Base-by-base conservation (phyloP, 2,113 vertebrate genomes). In the Heterochromis multidens region DNA sequence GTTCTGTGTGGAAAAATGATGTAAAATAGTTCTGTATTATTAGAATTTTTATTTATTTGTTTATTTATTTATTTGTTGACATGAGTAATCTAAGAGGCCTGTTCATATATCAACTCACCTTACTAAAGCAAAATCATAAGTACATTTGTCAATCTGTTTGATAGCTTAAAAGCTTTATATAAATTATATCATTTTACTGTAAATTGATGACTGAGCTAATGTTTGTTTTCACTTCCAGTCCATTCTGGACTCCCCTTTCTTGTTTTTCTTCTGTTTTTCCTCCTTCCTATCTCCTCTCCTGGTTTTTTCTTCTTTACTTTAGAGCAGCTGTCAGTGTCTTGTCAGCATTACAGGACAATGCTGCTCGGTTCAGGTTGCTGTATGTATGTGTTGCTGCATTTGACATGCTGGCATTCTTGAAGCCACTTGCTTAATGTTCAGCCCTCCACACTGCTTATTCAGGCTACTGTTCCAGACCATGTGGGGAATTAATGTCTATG, bases 401-500 rank as follows among this genome's bases (percentile, higher is more conserved):
- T 85, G 84, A 93, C 91, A 87, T 12, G 54, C 77, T 93, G 87
- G 91, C 92, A 93, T 93, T 92, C 85, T 79, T 87, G 87, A 27
- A 49, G 81, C 83, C 79, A 61, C 72, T 81, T 87, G 80, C 83
- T 81, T 72, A 90, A 94, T 16, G 19, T 90, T 93, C 78, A 79
- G 78, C 86, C 90, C 91, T 88, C 84, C 62, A 40, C 93, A 67
- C 91, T 96, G 88, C 92, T 96, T 95, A 94, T 95, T 95, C 95
- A 97, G 95, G 92, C 93, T 81, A 25, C 74, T 33, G 80, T 74
- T 91, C 83, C 43, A 35, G 84, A 79, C 91, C 58, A 83, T 83
- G 92, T 83, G 90, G 78, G 84, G 93, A 93, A 89, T 95, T 87
- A 92, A 84, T 74, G 78, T 76, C 54, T 84, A 25, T 59, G 81